Evolutionary conservation across 2,797 vertebrate genomes (phyloP), one percentile per base, ranked within the genome.

Genomic region (Poecile montanus): DNA sequence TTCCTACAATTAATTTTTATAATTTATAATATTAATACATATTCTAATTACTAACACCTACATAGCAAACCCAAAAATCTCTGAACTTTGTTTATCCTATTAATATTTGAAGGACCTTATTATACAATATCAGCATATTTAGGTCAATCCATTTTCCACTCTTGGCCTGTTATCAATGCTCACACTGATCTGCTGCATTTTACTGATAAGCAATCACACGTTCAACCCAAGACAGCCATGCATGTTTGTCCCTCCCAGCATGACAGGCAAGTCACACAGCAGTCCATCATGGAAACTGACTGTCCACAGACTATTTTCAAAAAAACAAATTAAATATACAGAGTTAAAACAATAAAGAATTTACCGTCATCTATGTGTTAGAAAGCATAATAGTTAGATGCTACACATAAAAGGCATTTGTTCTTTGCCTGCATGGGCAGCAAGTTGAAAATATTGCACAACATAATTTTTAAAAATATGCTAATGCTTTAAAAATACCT

Each of bases 131-230:
- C 38, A 79, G 56, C 23, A 44, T n/a, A 77, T 75, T 92, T 75
- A 93, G 54, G 68, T 50, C 66, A 91, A 76, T 57, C 18, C 15
- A 48, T 72, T 95, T 93, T 80, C 62, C 36, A 56, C 61, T 80
- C 44, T 40, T 78, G 56, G 71, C 45, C 45, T 67, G 74, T 76
- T 95, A 93, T 88, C 83, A 93, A 10, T 3, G 12, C 18, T 72
- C 36, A 92, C 87, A 84, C 51, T 20, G 54, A 83, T 75, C 47
- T 88, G 58, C 94, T 93, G 91, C 70, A 38, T 58, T 83, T 81
- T 40, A 76, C 76, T 72, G 89, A 96, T 93, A 94, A 94, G 79
- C 73, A 88, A 73, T 51, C 21, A 53, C 73, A 77, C 0, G 0
- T 32, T 47, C 21, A 77, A 42, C 11, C 42, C 62, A 34, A 54